Base-by-base conservation (phyloP, 2,797 vertebrate genomes). In the Ctenopoma kingsleyae region DNA sequence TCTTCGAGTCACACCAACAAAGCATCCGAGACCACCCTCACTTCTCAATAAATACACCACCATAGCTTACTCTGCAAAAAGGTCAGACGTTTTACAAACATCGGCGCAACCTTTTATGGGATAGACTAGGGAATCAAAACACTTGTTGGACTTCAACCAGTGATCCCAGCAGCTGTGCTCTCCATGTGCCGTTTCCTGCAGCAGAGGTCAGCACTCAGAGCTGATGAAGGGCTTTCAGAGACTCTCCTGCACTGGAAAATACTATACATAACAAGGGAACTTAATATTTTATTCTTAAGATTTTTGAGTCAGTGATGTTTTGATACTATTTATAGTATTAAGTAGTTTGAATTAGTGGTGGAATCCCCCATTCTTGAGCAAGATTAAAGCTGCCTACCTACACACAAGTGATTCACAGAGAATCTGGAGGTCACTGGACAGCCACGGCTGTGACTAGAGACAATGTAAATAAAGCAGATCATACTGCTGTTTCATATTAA, bases 101-200 rank as follows among this genome's bases (percentile, higher is more conserved):
- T 17, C 52, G 6, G 51, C 30, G 36, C 35, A 70, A 61, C 65
- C 52, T 72, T 74, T 67, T 59, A 68, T 67, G 67, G 80, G 77
- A 72, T 50, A 19, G 41, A 68, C 60, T 48, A 16, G 73, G 32
- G 51, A 84, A 85, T 87, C 67, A 73, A 86, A 89, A 86, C 82
- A 85, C 41, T 46, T 30, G 27, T 3, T 52, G 71, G 80, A 83
- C 60, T 67, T 43, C 43, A 35, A 73, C 38, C 64, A 64, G 68
- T 49, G 68, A 83, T 80, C 71, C 71, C 52, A 60, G 43, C 90
- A 92, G 87, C 85, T 92, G 90, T 49, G 61, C 74, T 62, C 83
- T 53, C 64, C 78, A 66, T 87, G 87, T 57, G 79, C 41, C 36
- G 47, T 38, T 70, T 80, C 76, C 62, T 63, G 55, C 49, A 61